Evolutionary conservation across 2,797 vertebrate genomes (phyloP).

Genomic region (Pangasius djambal): DNA sequence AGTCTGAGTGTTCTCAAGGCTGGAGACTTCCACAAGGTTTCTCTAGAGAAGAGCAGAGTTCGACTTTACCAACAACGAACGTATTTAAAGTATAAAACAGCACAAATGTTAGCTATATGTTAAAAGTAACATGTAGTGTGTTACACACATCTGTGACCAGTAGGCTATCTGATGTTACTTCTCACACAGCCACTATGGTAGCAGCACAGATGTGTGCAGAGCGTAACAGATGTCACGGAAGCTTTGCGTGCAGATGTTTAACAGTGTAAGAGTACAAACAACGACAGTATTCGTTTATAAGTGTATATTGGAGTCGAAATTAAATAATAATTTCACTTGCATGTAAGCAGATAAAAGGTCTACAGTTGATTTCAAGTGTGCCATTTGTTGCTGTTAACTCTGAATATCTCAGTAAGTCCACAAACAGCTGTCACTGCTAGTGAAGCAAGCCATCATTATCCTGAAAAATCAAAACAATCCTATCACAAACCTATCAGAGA

Average conservation of each 20-base stretch:
- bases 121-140: background rate
- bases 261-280: background rate
- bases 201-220: background rate
- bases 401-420: background rate
- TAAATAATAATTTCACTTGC: background rate
- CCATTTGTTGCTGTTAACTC: background rate
- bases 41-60: background rate
- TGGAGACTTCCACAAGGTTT: background rate
- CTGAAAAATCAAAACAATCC: background rate
- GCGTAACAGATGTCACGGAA: background rate
- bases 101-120: background rate
- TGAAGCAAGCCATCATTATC: background rate
- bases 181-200: background rate
- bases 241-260: too few relatives aligned
- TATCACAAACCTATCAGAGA: background rate
- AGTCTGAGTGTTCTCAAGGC: too few relatives aligned
- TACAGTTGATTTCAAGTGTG: background rate
- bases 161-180: background rate
- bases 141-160: background rate
- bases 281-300: background rate
- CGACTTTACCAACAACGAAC: background rate
- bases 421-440: background rate
- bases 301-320: background rate
- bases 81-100: background rate
- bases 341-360: background rate